Base-by-base conservation (phyloP, 2,797 vertebrate genomes). In the Pangasius krempfi region DNA sequence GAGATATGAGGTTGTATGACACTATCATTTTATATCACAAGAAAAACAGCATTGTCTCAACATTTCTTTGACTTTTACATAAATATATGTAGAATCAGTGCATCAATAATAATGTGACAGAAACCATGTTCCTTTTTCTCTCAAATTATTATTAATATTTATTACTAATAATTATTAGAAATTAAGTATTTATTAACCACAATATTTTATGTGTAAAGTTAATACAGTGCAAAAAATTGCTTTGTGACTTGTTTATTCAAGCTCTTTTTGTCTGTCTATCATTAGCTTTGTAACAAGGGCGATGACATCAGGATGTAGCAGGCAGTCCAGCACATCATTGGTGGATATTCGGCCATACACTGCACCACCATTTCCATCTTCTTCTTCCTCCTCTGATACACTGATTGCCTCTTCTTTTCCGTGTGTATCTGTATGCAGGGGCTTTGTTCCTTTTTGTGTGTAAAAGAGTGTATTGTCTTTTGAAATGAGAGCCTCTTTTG, bases 261-360 rank as follows among this genome's bases (percentile, higher is more conserved):
- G 85, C 79, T 92, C 88, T 82, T 75, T 88, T 75, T 89, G 94
- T 87, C 95, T 95, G 84, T 97, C 93, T 92, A 99, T 76, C 72
- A 99, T 91, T 82, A 99, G 96, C 92, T 87, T 93, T 47, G 97
- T 95, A 88, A 98, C 97, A 44, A 94, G 92, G 82, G 90, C 88
- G 64, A 98, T 95, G 90, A 99, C 94, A n/a, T 94, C 95, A 0
- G 99, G 99, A 93, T 98, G 97, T 89, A 98, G 92, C 93, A 99
- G 94, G 91, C 97, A 98, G 91, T 98, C 97, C 12, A 99, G 91
- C 92, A 99, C 93, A 91, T 98, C 97, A 79, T 99, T 97, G 78
- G 97, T 99, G 81, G 96, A 97, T 91, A 99, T 89, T 4, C 85
- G 73, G 44, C 87, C 79, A 40, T 82, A 14, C 1, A 81, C 54